Percentiles rank a stretch among this genome's conserved stretches.
Conservation (phyloP, 2,888 invertebrate genomes). For the Notocelia uddmanniana region DNA sequence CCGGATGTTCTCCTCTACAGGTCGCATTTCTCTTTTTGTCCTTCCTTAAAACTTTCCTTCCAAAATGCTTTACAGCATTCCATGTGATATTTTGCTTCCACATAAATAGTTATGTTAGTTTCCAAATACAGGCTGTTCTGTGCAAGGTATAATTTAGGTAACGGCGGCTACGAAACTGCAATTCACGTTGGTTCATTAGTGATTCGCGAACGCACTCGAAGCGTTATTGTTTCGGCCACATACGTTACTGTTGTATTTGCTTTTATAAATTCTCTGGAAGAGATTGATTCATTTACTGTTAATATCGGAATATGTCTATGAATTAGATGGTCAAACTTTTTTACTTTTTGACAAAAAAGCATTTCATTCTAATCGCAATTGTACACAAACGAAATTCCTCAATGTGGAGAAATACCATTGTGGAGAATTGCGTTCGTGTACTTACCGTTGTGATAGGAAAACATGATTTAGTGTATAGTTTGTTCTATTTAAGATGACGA, state of each 20-base stretch:
- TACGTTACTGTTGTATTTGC: constrained; percentile 21
- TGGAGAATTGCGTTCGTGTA: no score
- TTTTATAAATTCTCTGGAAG: constrained; percentile 2
- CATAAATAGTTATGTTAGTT: neutral
- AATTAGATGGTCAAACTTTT: no score
- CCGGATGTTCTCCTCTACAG: no score
- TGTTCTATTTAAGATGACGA: no score
- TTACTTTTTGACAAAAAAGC: no score
- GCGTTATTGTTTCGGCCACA: constrained; percentile 37
- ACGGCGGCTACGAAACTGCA: constrained; percentile 32
- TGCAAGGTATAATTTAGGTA: constrained; percentile 24
- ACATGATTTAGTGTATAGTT: no score
- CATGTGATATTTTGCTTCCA: neutral
- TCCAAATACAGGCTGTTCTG: neutral
- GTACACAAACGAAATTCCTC: no score
- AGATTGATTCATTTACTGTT: no score
- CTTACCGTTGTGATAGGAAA: no score
- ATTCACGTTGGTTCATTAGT: constrained; percentile 51
- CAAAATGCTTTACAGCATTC: neutral
- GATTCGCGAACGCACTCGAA: constrained; percentile 52
- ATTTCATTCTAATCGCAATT: no score
- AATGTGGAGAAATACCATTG: no score
- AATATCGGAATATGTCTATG: no score
- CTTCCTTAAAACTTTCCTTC: neutral
- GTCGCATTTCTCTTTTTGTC: neutral